These are phyloP conservation scores for Rhizomys pruinosus DNA, from an alignment of 2,113 vertebrate species.

Conservation along the genomic window DNA sequence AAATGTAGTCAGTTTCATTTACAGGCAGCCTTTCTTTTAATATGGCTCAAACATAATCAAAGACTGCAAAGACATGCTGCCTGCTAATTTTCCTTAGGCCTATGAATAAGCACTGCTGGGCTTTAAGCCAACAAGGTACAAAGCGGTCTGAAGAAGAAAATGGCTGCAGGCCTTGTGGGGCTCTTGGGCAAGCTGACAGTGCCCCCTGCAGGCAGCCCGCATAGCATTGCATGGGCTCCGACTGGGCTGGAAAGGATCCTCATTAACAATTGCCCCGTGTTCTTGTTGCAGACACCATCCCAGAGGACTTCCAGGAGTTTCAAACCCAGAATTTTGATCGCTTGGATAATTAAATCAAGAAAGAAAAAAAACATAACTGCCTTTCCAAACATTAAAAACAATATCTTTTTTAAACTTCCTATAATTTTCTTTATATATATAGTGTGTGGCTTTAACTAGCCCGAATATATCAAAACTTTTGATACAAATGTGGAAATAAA, in stretches of 20 bases:
- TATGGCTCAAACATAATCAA: constrained; percentile 25
- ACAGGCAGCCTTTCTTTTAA: constrained; percentile 56
- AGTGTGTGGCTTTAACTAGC: constrained; percentile 76
- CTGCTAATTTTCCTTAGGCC: constrained; percentile 49
- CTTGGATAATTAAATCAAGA: constrained; percentile 84
- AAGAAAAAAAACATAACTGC: constrained; percentile 72
- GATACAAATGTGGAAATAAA: constrained; percentile 86
- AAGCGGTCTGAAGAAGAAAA: constrained; percentile 18
- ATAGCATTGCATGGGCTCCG: accelerated
- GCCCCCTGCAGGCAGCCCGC: constrained; percentile 5
- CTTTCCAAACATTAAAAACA: constrained; percentile 79
- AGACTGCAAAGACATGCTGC: constrained; percentile 42
- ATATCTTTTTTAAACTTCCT: constrained; percentile 81
- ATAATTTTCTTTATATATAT: constrained; percentile 73
- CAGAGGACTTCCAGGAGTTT: constrained; percentile 93
- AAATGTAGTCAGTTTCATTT: constrained; percentile 58
- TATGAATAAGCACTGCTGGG: constrained; percentile 19
- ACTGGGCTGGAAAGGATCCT: background rate
- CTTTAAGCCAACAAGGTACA: constrained; percentile 10
- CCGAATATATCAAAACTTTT: constrained; percentile 75
- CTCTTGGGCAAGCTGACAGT: background rate
- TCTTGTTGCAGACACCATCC: constrained; percentile 93
- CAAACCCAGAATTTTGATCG: constrained; percentile 86
- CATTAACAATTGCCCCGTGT: constrained; percentile 36
- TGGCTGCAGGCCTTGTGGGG: background rate